These are phyloP conservation scores for Spilogale gracilis DNA, from an alignment of 2,113 vertebrate species.

Conservation along the genomic window DNA sequence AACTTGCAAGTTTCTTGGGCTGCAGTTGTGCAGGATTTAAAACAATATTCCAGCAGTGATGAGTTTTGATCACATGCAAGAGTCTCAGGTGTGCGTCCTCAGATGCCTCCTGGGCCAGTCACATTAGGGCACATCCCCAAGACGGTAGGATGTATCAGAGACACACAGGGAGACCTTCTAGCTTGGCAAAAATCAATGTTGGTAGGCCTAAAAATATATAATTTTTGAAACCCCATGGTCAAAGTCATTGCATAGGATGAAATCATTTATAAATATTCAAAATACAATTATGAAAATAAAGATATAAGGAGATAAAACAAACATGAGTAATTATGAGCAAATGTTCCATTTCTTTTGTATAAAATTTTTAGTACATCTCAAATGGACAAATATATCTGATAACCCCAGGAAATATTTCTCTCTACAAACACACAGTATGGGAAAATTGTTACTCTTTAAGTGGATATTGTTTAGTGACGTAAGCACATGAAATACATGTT, in stretches of 20 bases:
- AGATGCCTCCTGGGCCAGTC: background rate
- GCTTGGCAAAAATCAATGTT: background rate
- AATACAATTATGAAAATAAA: constrained; percentile 22
- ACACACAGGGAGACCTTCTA: background rate
- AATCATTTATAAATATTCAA: constrained; percentile 30
- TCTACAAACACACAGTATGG: background rate
- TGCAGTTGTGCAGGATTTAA: background rate
- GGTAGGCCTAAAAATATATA: background rate
- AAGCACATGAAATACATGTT: background rate
- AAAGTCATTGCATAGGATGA: background rate
- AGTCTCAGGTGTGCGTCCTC: background rate
- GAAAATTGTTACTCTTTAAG: background rate
- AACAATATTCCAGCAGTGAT: background rate
- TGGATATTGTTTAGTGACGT: background rate
- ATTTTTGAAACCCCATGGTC: background rate
- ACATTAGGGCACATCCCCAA: background rate
- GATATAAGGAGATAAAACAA: background rate
- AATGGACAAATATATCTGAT: background rate
- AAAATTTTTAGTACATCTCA: background rate
- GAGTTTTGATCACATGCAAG: background rate
- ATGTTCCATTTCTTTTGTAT: background rate
- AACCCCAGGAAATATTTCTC: constrained; percentile 7
- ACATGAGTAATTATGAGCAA: background rate
- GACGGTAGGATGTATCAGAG: background rate
- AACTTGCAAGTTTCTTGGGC: background rate